Base-by-base conservation (phyloP, 2,888 invertebrate genomes). In the Scelioninae gen. 2 region DNA sequence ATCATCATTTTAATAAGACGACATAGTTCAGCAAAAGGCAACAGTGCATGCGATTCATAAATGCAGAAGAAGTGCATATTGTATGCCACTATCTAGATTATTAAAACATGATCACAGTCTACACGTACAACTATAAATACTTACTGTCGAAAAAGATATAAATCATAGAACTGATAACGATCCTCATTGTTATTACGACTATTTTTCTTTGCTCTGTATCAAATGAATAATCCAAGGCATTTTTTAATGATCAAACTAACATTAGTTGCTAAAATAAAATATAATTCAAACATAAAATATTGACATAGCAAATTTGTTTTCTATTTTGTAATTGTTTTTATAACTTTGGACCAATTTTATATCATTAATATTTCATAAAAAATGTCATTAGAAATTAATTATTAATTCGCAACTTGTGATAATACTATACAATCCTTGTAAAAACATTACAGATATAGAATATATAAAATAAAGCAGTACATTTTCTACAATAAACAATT, bases 101-200 rank as follows among this genome's bases (percentile, higher is more conserved):
- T 33, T 57, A 33, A 57, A 57, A 45, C 45, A 19, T 9, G 45
- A 57, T 45, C 45, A 57, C 33, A 33, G 33, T 31, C 43, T 31
- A 33, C 13, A 33, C 19, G 31, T 19, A 57, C 33, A 45, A 57
- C 45, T 45, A 43, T 57, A 43, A 55, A 41, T 55, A 57, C 39
- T 53, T 39, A 22, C 33, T 28, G 31, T 10, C 13, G 43, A 33
- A 45, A 45, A 57, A 33, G 25, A 45, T 33, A 57, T 22, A n/a
- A n/a, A n/a, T 57, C 31, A 33, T 43, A 33, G 33, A 57, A 57
- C 45, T 45, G 57, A 57, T 57, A 57, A 57, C 13, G 5, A 57
- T 57, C 57, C 7, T 43, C 33, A 45, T 55, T 45, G 33, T 45
- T 57, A 31, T 31, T 16, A 6, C 25, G 31, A 45, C 45, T 33